Percentiles rank a stretch among this genome's conserved stretches.
These are phyloP conservation scores for Solenopsis fugax DNA, from an alignment of 1,140 invertebrate species.

Conservation along the genomic window DNA sequence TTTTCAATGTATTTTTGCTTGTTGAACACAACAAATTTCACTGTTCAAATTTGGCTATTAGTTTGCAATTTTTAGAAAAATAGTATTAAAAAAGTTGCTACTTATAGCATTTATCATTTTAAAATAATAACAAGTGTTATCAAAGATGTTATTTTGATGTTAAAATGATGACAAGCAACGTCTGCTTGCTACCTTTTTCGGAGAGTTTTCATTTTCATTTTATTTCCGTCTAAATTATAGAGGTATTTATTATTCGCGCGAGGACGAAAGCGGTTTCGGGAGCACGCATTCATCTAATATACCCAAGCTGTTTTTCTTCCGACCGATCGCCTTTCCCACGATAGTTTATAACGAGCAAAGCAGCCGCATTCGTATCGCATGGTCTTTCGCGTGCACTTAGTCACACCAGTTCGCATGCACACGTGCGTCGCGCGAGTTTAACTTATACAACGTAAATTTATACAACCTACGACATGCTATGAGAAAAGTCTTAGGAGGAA, in stretches of 20 bases:
- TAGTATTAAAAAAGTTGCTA: too few relatives aligned
- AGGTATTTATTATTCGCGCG: not conserved
- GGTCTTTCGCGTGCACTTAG: conserved; percentile 72
- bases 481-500: conserved; percentile 73
- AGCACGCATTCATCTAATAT: conserved; percentile 21
- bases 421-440: conserved; percentile 61
- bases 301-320: conserved; percentile 80
- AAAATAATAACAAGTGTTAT: too few relatives aligned
- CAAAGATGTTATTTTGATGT: too few relatives aligned
- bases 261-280: conserved; percentile 33
- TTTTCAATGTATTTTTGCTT: too few relatives aligned
- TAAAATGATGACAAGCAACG: too few relatives aligned
- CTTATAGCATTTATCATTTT: too few relatives aligned
- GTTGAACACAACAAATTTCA: too few relatives aligned
- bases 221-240: not conserved
- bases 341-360: conserved; percentile 70
- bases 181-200: too few relatives aligned
- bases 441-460: conserved; percentile 56
- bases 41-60: too few relatives aligned
- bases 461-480: conserved; percentile 69
- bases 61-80: too few relatives aligned
- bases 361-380: conserved; percentile 78
- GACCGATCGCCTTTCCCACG: conserved; percentile 84
- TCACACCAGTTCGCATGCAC: conserved; percentile 58
- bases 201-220: not conserved